Percentiles rank a stretch among this genome's conserved stretches.
Conservation (phyloP, 2,797 vertebrate species). For the Ataeniobius toweri region DNA sequence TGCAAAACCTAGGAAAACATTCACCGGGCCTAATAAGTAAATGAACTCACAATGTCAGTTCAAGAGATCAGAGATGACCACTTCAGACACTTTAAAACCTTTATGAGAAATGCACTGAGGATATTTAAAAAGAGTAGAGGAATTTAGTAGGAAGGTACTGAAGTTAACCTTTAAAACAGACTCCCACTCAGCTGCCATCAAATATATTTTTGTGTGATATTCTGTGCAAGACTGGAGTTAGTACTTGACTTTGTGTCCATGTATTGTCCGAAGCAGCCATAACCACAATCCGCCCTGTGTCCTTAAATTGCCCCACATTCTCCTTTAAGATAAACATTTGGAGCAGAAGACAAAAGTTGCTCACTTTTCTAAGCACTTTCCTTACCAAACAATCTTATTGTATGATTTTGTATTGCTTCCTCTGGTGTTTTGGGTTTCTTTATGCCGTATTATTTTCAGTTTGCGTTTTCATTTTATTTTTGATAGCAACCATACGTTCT, state of each 20-base stretch:
- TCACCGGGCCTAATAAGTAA: conserved; percentile 56
- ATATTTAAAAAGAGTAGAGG: conserved; percentile 31
- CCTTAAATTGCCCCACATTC: conserved; percentile 34
- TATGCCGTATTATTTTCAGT: conserved; percentile 24
- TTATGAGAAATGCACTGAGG: conserved; percentile 35
- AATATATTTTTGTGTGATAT: conserved; percentile 32
- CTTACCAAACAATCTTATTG: conserved; percentile 25
- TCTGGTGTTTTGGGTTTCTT: conserved; percentile 36
- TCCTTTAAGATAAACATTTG: conserved; percentile 48
- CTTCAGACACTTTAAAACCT: conserved; percentile 36
- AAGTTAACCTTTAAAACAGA: conserved; percentile 54
- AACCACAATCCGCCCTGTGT: conserved; percentile 30
- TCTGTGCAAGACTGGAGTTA: conserved; percentile 10
- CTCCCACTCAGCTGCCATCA: conserved; percentile 14
- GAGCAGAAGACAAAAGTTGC: conserved; percentile 49
- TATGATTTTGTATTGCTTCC: conserved; percentile 17
- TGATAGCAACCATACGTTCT: not conserved
- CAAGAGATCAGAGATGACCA: conserved; percentile 56
- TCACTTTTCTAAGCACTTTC: conserved; percentile 35
- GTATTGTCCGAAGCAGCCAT: conserved; percentile 20
- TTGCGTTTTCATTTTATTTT: conserved; percentile 30
- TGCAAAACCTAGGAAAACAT: conserved; percentile 64
- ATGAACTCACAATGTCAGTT: conserved; percentile 54
- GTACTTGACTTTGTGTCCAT: conserved; percentile 22
- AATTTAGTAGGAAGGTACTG: conserved; percentile 29